A percentile compares a stretch with the other conserved stretches of the same genome.
phyloP scores from a whole-genome alignment of 2,113 vertebrate species.

The Cichladusa arquata region DNA sequence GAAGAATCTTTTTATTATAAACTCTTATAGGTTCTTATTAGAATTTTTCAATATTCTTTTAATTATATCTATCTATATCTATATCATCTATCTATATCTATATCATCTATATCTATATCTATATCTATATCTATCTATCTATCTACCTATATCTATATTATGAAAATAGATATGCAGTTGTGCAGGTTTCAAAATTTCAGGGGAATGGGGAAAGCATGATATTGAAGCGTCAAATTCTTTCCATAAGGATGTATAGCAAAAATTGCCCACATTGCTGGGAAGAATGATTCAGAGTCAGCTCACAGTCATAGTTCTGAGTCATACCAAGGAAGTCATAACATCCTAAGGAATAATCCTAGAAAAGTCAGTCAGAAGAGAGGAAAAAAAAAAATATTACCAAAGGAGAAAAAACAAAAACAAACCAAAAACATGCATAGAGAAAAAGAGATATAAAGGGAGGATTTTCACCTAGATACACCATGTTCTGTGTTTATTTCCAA shows the following conservation, averaged over 20 bases:
- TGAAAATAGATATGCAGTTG: not conserved
- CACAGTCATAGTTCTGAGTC: not conserved
- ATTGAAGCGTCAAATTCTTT: not conserved
- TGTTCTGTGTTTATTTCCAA: not conserved
- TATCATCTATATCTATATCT: no score
- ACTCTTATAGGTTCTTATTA: not conserved
- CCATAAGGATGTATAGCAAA: not conserved
- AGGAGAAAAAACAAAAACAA: not conserved
- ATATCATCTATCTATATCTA: no score
- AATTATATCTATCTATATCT: not conserved
- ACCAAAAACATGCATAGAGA: not conserved
- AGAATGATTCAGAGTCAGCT: not conserved
- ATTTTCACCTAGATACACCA: not conserved
- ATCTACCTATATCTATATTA: not conserved
- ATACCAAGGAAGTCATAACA: not conserved
- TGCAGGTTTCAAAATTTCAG: not conserved
- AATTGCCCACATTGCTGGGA: not conserved
- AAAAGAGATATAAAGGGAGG: not conserved
- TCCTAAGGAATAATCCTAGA: not conserved
- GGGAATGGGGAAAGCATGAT: not conserved
- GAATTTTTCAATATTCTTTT: not conserved
- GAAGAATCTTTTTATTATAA: not conserved
- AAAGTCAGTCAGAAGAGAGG: not conserved
- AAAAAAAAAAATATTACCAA: accelerated
- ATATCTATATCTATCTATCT: no score